phyloP scores from a whole-genome alignment of 2,113 vertebrate genomes.

The Halichoerus grypus region DNA sequence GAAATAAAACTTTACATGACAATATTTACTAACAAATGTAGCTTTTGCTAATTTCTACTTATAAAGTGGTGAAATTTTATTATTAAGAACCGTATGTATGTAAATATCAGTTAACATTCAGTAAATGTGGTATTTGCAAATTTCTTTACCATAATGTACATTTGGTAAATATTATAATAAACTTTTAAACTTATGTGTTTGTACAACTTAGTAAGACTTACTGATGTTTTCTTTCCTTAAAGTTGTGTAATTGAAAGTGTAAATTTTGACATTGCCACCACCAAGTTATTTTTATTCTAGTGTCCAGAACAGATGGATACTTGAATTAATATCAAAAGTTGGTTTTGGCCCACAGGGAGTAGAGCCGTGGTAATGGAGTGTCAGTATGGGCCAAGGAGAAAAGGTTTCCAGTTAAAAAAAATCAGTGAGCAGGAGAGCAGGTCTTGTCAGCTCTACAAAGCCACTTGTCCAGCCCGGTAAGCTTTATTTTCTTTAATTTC shows the following conservation, averaged over 20 bases:
- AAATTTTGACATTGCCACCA: slow-evolving; percentile 57
- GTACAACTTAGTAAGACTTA: slow-evolving; percentile 15
- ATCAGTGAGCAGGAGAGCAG: slow-evolving; percentile 86
- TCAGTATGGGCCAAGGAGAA: slow-evolving; percentile 92
- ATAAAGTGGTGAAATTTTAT: slow-evolving; percentile 36
- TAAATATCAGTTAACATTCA: slow-evolving; percentile 41
- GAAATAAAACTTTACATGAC: slow-evolving; percentile 4
- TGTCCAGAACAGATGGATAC: not conserved
- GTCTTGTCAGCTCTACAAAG: slow-evolving; percentile 88
- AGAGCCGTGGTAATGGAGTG: slow-evolving; percentile 95
- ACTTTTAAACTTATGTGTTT: slow-evolving; percentile 59
- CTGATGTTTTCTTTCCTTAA: slow-evolving; percentile 52
- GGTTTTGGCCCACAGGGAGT: slow-evolving; percentile 87
- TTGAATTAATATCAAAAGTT: slow-evolving; percentile 74
- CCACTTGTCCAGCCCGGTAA: slow-evolving; percentile 92
- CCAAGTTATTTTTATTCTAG: slow-evolving; percentile 62
- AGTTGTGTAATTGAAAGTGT: not conserved
- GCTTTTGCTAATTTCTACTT: slow-evolving; percentile 53
- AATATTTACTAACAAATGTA: slow-evolving; percentile 33
- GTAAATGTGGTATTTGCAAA: slow-evolving; percentile 20
- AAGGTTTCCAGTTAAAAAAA: slow-evolving; percentile 91
- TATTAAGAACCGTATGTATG: slow-evolving; percentile 42
- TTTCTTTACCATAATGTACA: slow-evolving; percentile 52
- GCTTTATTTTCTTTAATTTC: slow-evolving; percentile 62
- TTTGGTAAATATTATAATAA: slow-evolving; percentile 43